Evolutionary conservation across 2,797 vertebrate genomes (phyloP).

Genomic region (Rallus crepitans): DNA sequence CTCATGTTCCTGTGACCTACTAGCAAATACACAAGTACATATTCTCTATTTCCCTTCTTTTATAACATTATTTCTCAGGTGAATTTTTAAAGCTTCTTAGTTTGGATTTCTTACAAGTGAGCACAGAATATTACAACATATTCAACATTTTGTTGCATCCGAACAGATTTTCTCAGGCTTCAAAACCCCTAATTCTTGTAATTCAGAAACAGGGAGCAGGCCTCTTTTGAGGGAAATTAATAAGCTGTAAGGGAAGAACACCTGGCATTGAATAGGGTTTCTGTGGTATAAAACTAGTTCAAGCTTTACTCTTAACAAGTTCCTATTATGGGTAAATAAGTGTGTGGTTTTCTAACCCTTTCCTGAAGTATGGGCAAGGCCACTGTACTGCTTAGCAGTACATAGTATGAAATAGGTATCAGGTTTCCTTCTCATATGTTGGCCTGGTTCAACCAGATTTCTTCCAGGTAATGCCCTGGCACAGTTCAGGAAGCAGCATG

Average conservation of each 20-base stretch:
- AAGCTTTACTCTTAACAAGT: neutral
- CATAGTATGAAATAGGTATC: neutral
- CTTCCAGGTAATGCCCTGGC: neutral
- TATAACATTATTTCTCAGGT: neutral
- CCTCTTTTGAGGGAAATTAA: neutral
- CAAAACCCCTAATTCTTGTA: accelerated
- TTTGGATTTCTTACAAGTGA: neutral
- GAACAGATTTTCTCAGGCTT: neutral
- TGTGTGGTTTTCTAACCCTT: neutral
- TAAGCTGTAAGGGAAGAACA: neutral
- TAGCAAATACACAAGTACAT: neutral
- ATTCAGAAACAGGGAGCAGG: neutral
- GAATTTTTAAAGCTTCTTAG: neutral
- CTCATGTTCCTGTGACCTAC: neutral
- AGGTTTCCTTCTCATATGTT: neutral
- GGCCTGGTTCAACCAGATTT: neutral
- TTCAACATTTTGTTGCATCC: neutral
- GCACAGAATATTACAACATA: neutral
- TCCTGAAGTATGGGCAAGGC: neutral
- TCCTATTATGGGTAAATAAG: neutral
- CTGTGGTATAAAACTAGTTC: neutral
- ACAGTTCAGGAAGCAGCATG: neutral
- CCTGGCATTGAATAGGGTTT: neutral
- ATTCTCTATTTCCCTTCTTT: neutral
- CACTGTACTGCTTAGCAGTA: neutral